A percentile compares a stretch with the other conserved stretches of the same genome.
These are phyloP conservation scores for Buphagus erythrorhynchus DNA, from an alignment of 2,797 vertebrate genomes.

Conservation along the genomic window DNA sequence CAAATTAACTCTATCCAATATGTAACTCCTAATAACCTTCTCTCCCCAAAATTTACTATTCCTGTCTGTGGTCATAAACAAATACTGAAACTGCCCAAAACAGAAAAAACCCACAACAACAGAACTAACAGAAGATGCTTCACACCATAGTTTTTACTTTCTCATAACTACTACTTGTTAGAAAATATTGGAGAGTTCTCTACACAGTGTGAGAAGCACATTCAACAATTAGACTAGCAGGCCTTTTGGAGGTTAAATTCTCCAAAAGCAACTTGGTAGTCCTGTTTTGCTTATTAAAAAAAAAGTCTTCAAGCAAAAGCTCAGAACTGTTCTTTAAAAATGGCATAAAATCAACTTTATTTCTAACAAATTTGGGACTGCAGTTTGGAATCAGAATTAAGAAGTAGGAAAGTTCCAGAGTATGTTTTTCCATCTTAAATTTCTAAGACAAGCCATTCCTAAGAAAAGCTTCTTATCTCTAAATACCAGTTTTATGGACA, in stretches of 20 bases:
- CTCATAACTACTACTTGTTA: neutral
- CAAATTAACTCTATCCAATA: neutral
- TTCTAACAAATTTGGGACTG: neutral
- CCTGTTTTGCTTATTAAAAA: neutral
- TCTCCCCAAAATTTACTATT: neutral
- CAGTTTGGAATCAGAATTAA: neutral
- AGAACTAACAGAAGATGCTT: neutral
- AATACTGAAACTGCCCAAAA: neutral
- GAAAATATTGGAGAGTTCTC: neutral
- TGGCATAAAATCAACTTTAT: neutral
- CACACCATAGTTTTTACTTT: neutral
- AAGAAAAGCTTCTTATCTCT: neutral
- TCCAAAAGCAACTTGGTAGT: neutral
- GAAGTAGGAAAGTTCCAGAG: rapidly evolving
- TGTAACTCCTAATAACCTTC: neutral
- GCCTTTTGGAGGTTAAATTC: neutral
- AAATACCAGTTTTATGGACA: neutral
- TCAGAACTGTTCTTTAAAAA: neutral
- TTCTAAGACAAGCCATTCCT: neutral
- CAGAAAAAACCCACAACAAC: neutral
- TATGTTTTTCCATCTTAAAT: neutral
- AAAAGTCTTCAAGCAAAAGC: neutral
- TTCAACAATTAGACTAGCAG: neutral
- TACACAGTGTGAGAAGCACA: neutral
- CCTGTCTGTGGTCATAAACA: neutral